A percentile compares a stretch with the other conserved stretches of the same genome.
phyloP scores from a whole-genome alignment of 64 coral and sea anemone genomes.

The Montipora cactus region DNA sequence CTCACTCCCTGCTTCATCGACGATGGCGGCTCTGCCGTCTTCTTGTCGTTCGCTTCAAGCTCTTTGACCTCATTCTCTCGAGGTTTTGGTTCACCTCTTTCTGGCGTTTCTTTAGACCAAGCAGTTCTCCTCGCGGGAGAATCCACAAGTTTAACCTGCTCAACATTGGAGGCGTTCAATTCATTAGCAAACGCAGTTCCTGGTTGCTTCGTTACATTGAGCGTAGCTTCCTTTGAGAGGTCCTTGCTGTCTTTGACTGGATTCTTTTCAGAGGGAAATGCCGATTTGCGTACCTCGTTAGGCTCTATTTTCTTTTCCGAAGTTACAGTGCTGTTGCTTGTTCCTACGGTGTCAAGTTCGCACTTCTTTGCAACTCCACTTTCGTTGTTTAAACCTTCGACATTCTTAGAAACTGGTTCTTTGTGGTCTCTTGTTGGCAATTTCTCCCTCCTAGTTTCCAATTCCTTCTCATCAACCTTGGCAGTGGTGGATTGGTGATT shows the following conservation, averaged over 20 bases:
- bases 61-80: not conserved
- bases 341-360: not conserved
- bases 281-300: not conserved
- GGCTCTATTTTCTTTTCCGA: not conserved
- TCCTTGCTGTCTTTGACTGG: not conserved
- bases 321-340: not conserved
- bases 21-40: not conserved
- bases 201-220: not conserved
- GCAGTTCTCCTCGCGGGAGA: not conserved
- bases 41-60: not conserved
- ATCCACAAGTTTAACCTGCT: not conserved
- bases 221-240: not conserved
- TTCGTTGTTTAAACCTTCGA: not conserved
- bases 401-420: not conserved
- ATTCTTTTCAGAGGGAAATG: not conserved
- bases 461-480: constrained; percentile 7
- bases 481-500: not conserved
- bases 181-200: not conserved
- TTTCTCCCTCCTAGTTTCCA: constrained; percentile 18
- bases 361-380: not conserved
- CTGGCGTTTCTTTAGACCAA: not conserved
- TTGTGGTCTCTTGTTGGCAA: not conserved
- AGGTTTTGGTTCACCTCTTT: not conserved
- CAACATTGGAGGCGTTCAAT: not conserved
- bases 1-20: not conserved